Base-by-base conservation (phyloP, 2,888 invertebrate species). In the Ametastegia equiseti region DNA sequence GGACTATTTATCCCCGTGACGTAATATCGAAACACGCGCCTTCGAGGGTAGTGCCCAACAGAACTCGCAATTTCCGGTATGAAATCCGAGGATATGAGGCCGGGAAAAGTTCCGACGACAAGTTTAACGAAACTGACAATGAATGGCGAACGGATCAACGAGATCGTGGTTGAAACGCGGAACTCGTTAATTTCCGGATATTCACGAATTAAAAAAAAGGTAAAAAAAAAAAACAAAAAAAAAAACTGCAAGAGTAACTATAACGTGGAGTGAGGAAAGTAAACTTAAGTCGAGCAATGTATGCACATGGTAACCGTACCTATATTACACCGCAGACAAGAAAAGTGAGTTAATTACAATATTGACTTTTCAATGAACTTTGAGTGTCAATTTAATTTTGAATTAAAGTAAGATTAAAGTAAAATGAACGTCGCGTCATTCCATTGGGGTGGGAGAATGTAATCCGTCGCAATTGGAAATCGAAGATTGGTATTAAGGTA, bases 101-200 rank as follows among this genome's bases (percentile, higher is more conserved):
- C 47, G 39, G 27, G 27, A 78, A 33, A 36, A 75, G n/a, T 54
- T 57, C 42, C 73, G 27, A 71, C 42, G 45, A n/a, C 33, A 63
- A 77, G 73, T 54, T 63, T 45, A 71, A 77, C 65, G 63, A 81
- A 73, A 65, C 63, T 57, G 60, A 73, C 63, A 63, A 77, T 57
- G 57, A 77, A 77, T 77, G 63, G 81, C 65, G 47, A 75, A 65
- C 80, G 60, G 42, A 80, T 45, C 67, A 36, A 47, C 57, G 30
- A 23, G 80, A 45, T 80, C 36, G 60, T 45, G 27, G 63, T 54
- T 47, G 27, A 13, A 57, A 13, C n/a, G 54, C 39, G 30, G 63
- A 45, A 45, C 50, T 27, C 39, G 73, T 69, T 63, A 47, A 63
- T 79, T 65, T 80, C 45, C 71, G 39, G 71, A 30, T 1, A 19